A percentile compares a stretch with the other conserved stretches of the same genome.
phyloP scores from a whole-genome alignment of 30 jellyfish, hydroid and myxozoan genomes.

The Chrysaora quinquecirrha region DNA sequence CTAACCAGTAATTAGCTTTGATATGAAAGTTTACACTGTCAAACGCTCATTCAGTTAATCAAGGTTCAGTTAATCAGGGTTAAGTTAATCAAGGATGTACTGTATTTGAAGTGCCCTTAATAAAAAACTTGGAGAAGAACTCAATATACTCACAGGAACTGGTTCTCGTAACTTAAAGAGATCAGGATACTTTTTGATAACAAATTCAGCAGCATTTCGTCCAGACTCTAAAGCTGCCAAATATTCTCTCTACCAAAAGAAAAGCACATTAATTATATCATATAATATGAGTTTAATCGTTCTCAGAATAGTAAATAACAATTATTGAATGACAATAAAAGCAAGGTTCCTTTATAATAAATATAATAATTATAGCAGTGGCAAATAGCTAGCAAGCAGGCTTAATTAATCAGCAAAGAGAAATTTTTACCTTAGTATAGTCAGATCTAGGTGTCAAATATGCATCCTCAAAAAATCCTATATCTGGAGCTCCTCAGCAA shows the following conservation, averaged over 20 bases:
- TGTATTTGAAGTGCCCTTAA: too few relatives aligned
- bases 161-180: constrained; percentile 81
- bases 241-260: constrained; percentile 70
- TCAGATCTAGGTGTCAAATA: constrained; percentile 76
- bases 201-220: constrained; percentile 86
- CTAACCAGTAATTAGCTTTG: too few relatives aligned
- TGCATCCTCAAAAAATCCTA: constrained; percentile 81
- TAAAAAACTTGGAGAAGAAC: too few relatives aligned
- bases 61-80: too few relatives aligned
- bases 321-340: too few relatives aligned
- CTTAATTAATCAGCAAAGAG: too few relatives aligned
- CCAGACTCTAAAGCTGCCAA: constrained; percentile 89
- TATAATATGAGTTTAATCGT: neutral
- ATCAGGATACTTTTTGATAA: constrained; percentile 81
- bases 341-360: too few relatives aligned
- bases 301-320: neutral
- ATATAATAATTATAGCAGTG: too few relatives aligned
- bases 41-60: too few relatives aligned
- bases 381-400: too few relatives aligned
- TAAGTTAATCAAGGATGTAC: too few relatives aligned
- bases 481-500: constrained; percentile 56
- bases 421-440: constrained; percentile 67
- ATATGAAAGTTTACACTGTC: too few relatives aligned
- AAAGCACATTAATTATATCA: neutral
- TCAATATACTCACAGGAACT: constrained; percentile 90